These are phyloP conservation scores for Pterocles orientalis DNA, from an alignment of 2,113 vertebrate genomes.

Conservation along the genomic window DNA sequence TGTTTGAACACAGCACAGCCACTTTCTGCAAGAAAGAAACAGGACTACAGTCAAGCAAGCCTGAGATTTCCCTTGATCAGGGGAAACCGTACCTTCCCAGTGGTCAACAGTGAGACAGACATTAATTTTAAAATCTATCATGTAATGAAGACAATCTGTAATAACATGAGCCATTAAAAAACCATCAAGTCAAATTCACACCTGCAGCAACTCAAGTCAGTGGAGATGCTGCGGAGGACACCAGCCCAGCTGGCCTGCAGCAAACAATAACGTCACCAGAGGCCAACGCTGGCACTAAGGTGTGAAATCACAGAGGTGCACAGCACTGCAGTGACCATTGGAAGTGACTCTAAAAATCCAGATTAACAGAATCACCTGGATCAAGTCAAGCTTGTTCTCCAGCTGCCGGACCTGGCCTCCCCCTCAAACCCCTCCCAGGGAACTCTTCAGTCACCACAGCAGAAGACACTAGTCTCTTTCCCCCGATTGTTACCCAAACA, in stretches of 20 bases:
- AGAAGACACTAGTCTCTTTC: no score
- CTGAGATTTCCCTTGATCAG: no score
- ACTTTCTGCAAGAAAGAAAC: fast-evolving
- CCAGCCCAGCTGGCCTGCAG: neutral
- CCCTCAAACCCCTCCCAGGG: neutral
- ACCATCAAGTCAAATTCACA: neutral
- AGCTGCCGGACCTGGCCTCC: neutral
- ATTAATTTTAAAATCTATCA: neutral
- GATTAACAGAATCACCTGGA: neutral
- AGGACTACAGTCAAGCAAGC: neutral
- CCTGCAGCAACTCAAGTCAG: neutral
- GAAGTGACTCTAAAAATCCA: neutral
- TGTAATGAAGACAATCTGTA: neutral
- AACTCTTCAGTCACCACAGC: fast-evolving
- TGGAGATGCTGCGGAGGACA: neutral
- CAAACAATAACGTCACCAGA: no score
- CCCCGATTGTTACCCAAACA: neutral
- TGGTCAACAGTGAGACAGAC: fast-evolving
- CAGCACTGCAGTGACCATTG: fast-evolving
- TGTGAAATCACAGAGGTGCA: neutral
- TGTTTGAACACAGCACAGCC: neutral
- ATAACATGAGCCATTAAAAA: neutral
- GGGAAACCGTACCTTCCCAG: neutral
- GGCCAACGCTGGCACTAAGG: fast-evolving
- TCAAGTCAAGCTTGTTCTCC: neutral